phyloP scores from a whole-genome alignment of 37 sponge, comb jelly and placozoan genomes.

The Aplysina aerophoba region DNA sequence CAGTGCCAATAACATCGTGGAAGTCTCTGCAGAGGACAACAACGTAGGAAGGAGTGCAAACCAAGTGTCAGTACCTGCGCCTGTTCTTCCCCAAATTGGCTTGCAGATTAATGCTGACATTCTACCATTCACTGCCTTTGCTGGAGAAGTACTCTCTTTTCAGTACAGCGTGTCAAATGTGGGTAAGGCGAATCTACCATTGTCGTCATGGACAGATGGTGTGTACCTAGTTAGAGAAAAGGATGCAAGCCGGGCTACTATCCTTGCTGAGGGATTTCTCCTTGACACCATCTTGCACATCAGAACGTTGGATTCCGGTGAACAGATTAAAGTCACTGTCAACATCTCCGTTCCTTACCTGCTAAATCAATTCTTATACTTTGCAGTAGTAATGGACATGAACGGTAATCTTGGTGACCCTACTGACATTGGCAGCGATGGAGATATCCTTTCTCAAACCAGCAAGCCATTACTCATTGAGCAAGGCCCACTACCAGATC shows the following conservation, averaged over 20 bases:
- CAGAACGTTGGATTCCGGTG: neutral
- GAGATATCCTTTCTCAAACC: neutral
- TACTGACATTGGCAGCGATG: neutral
- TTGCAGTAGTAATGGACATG: slow-evolving; percentile 25
- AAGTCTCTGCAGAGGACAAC: slow-evolving; percentile 40
- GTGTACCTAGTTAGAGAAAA: neutral
- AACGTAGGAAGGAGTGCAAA: slow-evolving; percentile 10
- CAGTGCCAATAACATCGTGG: slow-evolving; percentile 17
- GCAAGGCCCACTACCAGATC: slow-evolving; percentile 33
- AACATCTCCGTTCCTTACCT: slow-evolving; percentile 11
- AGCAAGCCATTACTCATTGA: neutral
- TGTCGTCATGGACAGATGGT: slow-evolving; percentile 24
- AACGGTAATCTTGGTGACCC: slow-evolving; percentile 27
- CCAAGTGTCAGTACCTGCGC: neutral
- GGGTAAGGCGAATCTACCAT: slow-evolving; percentile 7
- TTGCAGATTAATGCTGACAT: neutral
- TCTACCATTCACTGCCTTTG: neutral
- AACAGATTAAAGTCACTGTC: neutral
- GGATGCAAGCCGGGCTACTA: neutral
- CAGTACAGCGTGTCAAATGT: slow-evolving; percentile 14
- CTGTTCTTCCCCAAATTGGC: slow-evolving; percentile 1
- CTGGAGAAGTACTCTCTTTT: slow-evolving; percentile 7
- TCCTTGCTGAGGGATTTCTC: neutral
- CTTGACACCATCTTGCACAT: slow-evolving; percentile 17
- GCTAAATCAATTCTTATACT: slow-evolving; percentile 8